Base-by-base conservation (phyloP, 2,113 vertebrate genomes). In the Tachuris rubrigastra region DNA sequence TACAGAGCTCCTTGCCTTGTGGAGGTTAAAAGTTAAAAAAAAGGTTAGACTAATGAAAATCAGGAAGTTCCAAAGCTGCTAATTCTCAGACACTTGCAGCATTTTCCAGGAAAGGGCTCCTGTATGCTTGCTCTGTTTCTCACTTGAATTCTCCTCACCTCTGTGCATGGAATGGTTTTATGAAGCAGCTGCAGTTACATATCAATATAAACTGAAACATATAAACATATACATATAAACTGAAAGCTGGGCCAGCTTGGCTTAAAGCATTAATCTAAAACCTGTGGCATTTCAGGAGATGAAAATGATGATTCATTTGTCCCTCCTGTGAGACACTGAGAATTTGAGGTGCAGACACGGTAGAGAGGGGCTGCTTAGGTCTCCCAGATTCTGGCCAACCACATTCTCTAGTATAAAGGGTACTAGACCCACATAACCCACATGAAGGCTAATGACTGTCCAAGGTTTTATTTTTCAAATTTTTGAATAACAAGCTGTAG, bases 51-150 rank as follows among this genome's bases (percentile, higher is more conserved):
- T 78, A 35, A 49, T 19, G 14, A 65, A 88, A 92, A 78, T 53
- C 50, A 81, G 31, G 27, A 82, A 71, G 19, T 49, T 27, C 21
- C 46, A 28, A 69, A 65, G 41, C 18, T 72, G 24, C 49, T 73
- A 30, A 53, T 59, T 84, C 53, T 72, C 42, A 52, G 30, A 35
- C 35, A n/a, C 56, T 59, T 65, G 39, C 28, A 65, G 16, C 33
- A 25, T 59, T 49, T 84, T 59, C 23, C 37, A 33, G 50, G 49
- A 33, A 65, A 78, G 37, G 49, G n/a, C 7, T 90, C 46, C 50
- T 44, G 16, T 19, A 19, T 0, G 0, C 31, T 62, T 85, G n/a
- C n/a, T 69, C 30, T 42, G 8, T 74, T 89, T 77, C 41, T 10
- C 17, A 35, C 39, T 47, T 77, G 50, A 74, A 42, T 39, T 16